These are phyloP conservation scores for Taphrorychus bicolor DNA, from an alignment of 2,888 invertebrate species.

Conservation along the genomic window DNA sequence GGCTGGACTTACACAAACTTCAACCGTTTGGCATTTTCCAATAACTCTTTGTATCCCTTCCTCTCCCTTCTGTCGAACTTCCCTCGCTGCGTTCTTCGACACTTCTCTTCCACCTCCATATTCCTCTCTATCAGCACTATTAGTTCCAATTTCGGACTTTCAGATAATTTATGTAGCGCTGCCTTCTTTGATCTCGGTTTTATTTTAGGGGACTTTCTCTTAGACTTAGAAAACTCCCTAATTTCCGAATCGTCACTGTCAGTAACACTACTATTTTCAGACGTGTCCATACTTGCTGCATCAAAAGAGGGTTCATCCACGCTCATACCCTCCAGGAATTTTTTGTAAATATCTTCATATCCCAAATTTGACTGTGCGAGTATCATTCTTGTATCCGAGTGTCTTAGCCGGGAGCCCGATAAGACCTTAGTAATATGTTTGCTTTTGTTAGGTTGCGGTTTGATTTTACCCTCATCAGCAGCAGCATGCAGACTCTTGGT, in stretches of 20 bases:
- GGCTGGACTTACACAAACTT: not conserved
- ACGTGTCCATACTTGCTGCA: too few species aligned
- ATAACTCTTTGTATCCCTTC: constrained; percentile 16
- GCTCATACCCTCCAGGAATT: not conserved
- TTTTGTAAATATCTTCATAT: not conserved
- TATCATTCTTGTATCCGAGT: too few species aligned
- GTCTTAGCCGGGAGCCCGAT: too few species aligned
- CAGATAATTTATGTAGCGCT: too few species aligned
- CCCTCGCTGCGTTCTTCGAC: not conserved
- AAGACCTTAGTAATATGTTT: too few species aligned
- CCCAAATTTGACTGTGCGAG: too few species aligned
- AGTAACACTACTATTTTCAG: too few species aligned
- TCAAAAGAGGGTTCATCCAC: too few species aligned
- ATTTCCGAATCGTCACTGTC: constrained; percentile 1
- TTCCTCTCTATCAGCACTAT: constrained; percentile 17
- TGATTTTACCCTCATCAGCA: too few species aligned
- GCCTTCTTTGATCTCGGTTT: not conserved
- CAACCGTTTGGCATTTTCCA: constrained; percentile 8
- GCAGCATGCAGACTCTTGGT: too few species aligned
- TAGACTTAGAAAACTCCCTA: not conserved
- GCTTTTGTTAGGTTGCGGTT: too few species aligned
- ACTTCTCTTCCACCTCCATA: constrained; percentile 12
- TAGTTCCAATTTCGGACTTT: constrained; percentile 3
- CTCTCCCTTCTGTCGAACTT: not conserved
- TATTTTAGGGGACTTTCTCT: not conserved